Evolutionary conservation across 2,113 vertebrate genomes (phyloP).

Genomic region (Chiloscyllium plagiosum): DNA sequence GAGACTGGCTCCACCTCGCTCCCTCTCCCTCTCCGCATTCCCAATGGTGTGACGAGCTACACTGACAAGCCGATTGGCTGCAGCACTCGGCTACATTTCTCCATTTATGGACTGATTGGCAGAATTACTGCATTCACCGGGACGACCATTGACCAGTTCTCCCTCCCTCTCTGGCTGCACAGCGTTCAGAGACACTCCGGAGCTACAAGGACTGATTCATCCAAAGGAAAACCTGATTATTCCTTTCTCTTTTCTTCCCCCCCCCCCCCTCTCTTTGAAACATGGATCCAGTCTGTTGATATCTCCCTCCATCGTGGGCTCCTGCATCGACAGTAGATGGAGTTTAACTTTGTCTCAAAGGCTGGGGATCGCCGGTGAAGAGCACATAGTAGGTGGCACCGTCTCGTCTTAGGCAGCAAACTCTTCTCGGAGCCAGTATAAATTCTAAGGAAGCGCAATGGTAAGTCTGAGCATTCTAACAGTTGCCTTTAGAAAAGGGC

Average conservation of each 20-base stretch:
- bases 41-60: constrained; percentile 19
- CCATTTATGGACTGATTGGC: constrained; percentile 31
- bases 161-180: too few relatives aligned
- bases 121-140: not conserved
- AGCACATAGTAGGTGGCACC: not conserved
- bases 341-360: not conserved
- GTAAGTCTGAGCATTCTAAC: not conserved
- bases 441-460: not conserved
- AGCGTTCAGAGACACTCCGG: not conserved
- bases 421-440: not conserved
- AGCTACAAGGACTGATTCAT: not conserved
- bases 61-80: not conserved
- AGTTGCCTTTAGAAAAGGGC: not conserved
- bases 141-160: not conserved
- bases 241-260: not conserved
- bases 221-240: not conserved
- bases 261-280: too few relatives aligned
- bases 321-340: not conserved
- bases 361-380: not conserved
- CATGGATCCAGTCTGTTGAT: not conserved
- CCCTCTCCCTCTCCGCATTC: not conserved
- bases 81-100: not conserved
- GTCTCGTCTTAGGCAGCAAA: not conserved
- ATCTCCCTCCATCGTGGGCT: too few relatives aligned
- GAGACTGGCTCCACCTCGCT: not conserved